Evolutionary conservation across 2,113 vertebrate genomes (phyloP), one percentile per base, ranked within the genome.

Genomic region (Leptobrachium ailaonicum): DNA sequence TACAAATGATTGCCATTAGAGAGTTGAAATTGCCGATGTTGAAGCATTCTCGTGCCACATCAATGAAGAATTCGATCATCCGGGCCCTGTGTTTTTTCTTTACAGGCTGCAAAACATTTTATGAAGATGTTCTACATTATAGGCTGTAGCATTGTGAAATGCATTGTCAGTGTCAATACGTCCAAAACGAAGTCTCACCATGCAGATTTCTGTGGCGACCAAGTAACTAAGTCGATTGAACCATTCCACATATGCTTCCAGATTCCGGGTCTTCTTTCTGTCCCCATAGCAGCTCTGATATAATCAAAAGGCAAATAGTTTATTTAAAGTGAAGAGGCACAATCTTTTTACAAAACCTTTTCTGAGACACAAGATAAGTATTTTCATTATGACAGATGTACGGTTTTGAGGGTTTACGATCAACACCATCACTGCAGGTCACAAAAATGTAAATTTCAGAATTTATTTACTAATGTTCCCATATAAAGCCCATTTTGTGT

Each of bases 1-100:
- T 87, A 99, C 97, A 97, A 82, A 99, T 95, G 84, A 99, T 97
- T 45, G 97, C 97, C 97, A 99, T 98, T 84, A 98, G 91, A 70
- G 97, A 99, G 87, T 98, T 99, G 66, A 98, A 98, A 92, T 99
- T 99, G 82, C 97, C 97, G 3, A 98, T 98, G 89, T 98, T 98
- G 86, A 97, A 97, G 86, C 97, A 99, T 71, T 98, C 97, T 0
- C 95, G 92, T 2, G 97, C 97, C 70, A 98, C 97, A 0, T 98
- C 96, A 1, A 96, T 96, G 90, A 98, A 98, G 90, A 97, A 99
- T 82, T 99, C 96, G 1, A 98, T 94, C 88, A 97, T 92, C 76
- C 95, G 87, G 5, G 93, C 96, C 83, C 97, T 88, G 64, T 98
- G 95, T 84, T 98, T 97, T 89, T 97, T 98, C 90, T 98, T 98